Evolutionary conservation across 2,888 invertebrate genomes (phyloP), one percentile per base, ranked within the genome.

Genomic region (Tholera decimalis): DNA sequence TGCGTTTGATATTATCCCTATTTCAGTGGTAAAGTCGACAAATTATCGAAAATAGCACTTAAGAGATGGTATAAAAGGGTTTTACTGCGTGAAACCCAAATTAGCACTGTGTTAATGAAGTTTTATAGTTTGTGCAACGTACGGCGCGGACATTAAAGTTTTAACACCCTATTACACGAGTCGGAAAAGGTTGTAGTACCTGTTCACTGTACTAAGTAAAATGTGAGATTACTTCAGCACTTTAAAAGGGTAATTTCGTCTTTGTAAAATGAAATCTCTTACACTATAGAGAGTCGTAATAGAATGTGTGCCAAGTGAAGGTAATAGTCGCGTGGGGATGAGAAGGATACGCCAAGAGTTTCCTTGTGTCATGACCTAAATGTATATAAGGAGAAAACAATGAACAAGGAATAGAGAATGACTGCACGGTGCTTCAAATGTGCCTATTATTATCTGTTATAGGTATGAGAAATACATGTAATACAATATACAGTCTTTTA

Each of bases 41-140:
- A 71, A 66, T 57, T 62, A 44, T 44, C 15, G 46, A 58, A 37
- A 49, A 33, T 3, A 24, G 7, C 35, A 50, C 11, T 62, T 37
- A 11, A 8, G 1, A 57, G 33, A 50, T 15, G 57, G 44, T 43
- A 53, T 47, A 44, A 65, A 54, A 61, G 33, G 37, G 4, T 24
- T 66, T 66, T 55, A 62, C 11, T 24, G 26, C 50, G 3, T 13
- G n/a, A 22, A 49, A 54, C 30, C 47, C 60, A 47, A 72, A 72
- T 72, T 57, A 63, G 47, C 50, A 24, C 18, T 11, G 8, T 15
- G 15, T 22, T 63, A 63, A 47, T 63, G 37, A 75, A 54, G 22
- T 60, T 60, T 60, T 28, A 67, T 54, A 39, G 49, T 26, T 22
- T 18, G 3, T 15, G 22, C 49, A 22, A 28, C 18, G 28, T 47